Conservation (phyloP, 1,140 invertebrate species). For the Halyomorpha halys region DNA sequence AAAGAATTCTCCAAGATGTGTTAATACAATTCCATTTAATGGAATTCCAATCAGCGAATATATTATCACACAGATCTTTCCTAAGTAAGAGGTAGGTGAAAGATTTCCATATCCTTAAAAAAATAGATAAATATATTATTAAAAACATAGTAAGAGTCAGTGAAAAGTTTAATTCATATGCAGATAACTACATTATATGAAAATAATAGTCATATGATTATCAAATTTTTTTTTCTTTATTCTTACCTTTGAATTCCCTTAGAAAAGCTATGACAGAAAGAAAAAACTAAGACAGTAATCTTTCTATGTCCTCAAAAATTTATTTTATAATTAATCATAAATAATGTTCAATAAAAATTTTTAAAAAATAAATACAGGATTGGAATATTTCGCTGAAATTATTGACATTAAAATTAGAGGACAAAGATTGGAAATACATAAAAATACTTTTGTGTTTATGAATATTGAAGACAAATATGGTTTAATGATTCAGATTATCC, state of each 20-base stretch:
- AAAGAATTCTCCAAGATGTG: slow-evolving; percentile 70
- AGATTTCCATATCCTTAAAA: slow-evolving; percentile 76
- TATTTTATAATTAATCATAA: too few species aligned
- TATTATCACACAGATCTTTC: slow-evolving; percentile 80
- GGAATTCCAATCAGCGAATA: slow-evolving; percentile 93
- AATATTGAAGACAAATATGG: too few species aligned
- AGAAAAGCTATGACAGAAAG: too few species aligned
- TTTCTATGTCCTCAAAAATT: too few species aligned
- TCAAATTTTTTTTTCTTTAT: neutral
- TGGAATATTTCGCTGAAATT: too few species aligned
- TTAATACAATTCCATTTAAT: slow-evolving; percentile 76
- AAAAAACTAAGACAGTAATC: too few species aligned
- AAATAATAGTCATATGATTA: neutral
- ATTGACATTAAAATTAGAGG: too few species aligned
- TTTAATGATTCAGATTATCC: too few species aligned
- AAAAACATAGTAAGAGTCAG: neutral
- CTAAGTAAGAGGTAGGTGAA: slow-evolving; percentile 68
- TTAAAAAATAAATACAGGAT: too few species aligned
- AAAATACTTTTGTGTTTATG: too few species aligned
- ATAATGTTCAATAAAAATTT: too few species aligned
- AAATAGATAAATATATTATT: neutral
- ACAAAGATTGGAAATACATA: too few species aligned
- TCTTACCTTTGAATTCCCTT: neutral
- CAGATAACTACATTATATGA: neutral
- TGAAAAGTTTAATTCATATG: neutral